phyloP scores from a whole-genome alignment of 1,140 invertebrate species.

The Amphibalanus amphitrite region DNA sequence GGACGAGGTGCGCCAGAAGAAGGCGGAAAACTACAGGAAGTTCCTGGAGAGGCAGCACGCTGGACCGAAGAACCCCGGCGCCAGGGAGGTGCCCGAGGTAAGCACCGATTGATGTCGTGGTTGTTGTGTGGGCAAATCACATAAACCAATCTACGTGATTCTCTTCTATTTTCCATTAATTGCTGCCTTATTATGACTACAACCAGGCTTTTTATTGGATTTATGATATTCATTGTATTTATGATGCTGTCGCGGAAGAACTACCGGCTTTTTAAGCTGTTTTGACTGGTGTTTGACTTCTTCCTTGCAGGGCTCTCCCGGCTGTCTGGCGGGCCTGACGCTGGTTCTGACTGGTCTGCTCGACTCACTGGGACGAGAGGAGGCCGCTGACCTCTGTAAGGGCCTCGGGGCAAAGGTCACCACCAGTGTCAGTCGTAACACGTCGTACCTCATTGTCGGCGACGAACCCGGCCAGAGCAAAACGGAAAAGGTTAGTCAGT shows the following conservation, averaged over 20 bases:
- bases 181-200: no score
- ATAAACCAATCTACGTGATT: no score
- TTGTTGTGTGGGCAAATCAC: no score
- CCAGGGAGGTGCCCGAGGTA: conserved; percentile 64
- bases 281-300: no score
- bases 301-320: conserved; percentile 14
- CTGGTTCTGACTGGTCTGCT: conserved; percentile 76
- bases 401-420: conserved; percentile 65
- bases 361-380: conserved; percentile 70
- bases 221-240: no score
- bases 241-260: no score
- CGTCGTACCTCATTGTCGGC: conserved; percentile 63
- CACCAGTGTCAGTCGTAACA: conserved; percentile 53
- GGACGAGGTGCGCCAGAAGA: background rate
- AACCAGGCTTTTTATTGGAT: no score
- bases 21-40: background rate
- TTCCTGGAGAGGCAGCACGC: background rate
- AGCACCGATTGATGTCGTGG: no score
- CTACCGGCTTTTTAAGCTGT: no score
- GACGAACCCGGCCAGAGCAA: conserved; percentile 69
- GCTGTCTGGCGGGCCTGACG: conserved; percentile 53
- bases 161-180: no score
- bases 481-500: conserved; percentile 41
- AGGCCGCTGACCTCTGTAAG: conserved; percentile 50
- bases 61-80: conserved; percentile 55